Evolutionary conservation across 1,140 invertebrate species (phyloP).

Genomic region (Thereuonema tuberculata): DNA sequence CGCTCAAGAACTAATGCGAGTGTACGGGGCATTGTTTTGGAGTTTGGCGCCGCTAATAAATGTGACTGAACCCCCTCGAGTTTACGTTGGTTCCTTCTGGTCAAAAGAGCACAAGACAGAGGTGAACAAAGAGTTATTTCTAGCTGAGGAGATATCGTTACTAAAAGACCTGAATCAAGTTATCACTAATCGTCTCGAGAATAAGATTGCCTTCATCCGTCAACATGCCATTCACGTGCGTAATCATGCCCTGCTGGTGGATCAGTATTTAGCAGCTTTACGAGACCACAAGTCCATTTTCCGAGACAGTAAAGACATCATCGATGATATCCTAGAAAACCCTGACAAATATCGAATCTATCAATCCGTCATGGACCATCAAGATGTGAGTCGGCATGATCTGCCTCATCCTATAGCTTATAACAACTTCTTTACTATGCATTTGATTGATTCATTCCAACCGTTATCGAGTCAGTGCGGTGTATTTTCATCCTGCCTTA

Average conservation of each 20-base stretch:
- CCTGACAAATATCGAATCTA: conserved; percentile 91
- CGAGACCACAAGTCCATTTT: conserved; percentile 89
- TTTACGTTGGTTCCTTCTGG: conserved; percentile 80
- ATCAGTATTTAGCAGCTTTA: conserved; percentile 83
- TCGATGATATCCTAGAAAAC: conserved; percentile 50
- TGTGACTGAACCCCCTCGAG: conserved; percentile 66
- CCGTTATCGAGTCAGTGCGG: conserved; percentile 75
- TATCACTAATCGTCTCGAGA: conserved; percentile 75
- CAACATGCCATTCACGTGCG: conserved; percentile 86
- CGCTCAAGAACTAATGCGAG: conserved; percentile 79
- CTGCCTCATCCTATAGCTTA: conserved; percentile 83
- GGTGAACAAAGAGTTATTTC: conserved; percentile 22
- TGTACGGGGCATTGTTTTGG: conserved; percentile 88
- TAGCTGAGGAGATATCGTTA: conserved; percentile 75
- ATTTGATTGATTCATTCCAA: conserved; percentile 77
- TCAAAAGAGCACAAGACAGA: conserved; percentile 56
- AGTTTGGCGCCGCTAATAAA: conserved; percentile 90
- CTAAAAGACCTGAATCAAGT: conserved; percentile 68
- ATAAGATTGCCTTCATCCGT: conserved; percentile 81
- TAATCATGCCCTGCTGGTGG: conserved; percentile 92
- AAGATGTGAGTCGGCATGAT: conserved; percentile 85
- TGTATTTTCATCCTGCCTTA: conserved; percentile 85
- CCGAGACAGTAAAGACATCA: conserved; percentile 63
- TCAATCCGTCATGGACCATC: conserved; percentile 74
- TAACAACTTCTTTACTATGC: conserved; percentile 77